Evolutionary conservation across 2,797 vertebrate genomes (phyloP), one percentile per base, ranked within the genome.

Genomic region (Falco peregrinus): DNA sequence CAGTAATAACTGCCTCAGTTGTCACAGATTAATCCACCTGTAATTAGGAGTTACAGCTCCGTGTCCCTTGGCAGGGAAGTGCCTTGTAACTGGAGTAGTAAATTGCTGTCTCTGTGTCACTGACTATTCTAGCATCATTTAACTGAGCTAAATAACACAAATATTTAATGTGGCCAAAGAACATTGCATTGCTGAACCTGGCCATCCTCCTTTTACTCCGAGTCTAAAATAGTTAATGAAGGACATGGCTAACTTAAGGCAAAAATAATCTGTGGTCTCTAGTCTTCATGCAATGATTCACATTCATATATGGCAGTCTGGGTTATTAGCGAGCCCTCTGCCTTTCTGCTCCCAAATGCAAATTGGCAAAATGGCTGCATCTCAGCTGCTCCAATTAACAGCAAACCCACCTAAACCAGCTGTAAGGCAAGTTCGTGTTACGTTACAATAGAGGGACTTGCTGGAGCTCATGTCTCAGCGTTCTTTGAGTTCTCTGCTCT

Each of bases 301-400:
- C 21, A 2, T 16, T 16, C 56, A 2, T 1, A 6, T 3, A 5
- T n/a, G 67, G 54, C 59, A 51, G 13, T 29, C 2, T 10, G 57
- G 48, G 48, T 16, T 65, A 3, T 1, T 5, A 41, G 8, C 5
- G 35, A 67, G 28, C 56, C 29, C 70, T n/a, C 65, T 50, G 67
- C 74, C 71, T 37, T 9, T 0, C 83, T 84, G 57, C 29, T 53
- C 45, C 78, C 67, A 6, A 17, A 61, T 6, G 45, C 50, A 11
- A 11, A 17, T 2, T 53, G 45, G 41, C 33, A n/a, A 10, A 67
- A 8, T 4, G 59, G 21, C 63, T 28, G 56, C 61, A 9, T 24
- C 87, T 45, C 24, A 8, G 64, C 81, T 48, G 51, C 73, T 73
- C 74, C 57, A 11, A 1, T 10, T 9, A 50, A 22, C 69, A 43